Evolutionary conservation across 1,140 invertebrate genomes (phyloP).

Genomic region (Mizuhopecten yessoensis): DNA sequence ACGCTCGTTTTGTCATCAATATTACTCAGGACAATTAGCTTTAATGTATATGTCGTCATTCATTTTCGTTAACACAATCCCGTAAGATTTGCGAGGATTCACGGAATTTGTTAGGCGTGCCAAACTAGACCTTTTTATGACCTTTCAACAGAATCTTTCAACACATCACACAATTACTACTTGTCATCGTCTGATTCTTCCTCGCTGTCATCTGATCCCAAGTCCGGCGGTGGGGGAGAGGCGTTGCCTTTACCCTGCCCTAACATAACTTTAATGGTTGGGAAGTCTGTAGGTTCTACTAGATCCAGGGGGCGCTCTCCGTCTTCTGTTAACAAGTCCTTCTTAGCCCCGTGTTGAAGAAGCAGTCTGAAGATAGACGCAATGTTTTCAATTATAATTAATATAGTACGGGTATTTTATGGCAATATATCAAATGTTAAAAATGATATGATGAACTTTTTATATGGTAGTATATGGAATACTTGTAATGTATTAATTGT

Average conservation of each 20-base stretch:
- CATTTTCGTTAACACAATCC: background rate
- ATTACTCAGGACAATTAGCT: background rate
- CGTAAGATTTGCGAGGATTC: background rate
- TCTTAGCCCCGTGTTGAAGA: conserved; percentile 79
- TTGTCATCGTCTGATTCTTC: conserved; percentile 50
- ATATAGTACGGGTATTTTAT: too few species aligned
- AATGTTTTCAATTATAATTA: too few species aligned
- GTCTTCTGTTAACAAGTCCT: conserved; percentile 76
- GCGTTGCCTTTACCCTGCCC: conserved; percentile 47
- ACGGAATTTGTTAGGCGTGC: background rate
- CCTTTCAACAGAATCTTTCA: background rate
- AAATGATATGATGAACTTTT: too few species aligned
- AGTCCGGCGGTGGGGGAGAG: conserved; percentile 11
- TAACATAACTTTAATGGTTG: conserved; percentile 79
- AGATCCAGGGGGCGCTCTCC: conserved; percentile 83
- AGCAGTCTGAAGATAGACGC: conserved; percentile 72
- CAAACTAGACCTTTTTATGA: background rate
- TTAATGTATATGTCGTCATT: too few species aligned
- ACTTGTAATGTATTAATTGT: too few species aligned
- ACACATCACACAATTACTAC: background rate
- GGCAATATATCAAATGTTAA: too few species aligned
- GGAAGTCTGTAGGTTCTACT: conserved; percentile 79
- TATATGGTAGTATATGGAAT: too few species aligned
- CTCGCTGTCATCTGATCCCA: conserved; percentile 21
- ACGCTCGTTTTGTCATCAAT: background rate